Conservation (phyloP, 2,797 vertebrate genomes). For the Acrossocheilus wenchowensis region DNA sequence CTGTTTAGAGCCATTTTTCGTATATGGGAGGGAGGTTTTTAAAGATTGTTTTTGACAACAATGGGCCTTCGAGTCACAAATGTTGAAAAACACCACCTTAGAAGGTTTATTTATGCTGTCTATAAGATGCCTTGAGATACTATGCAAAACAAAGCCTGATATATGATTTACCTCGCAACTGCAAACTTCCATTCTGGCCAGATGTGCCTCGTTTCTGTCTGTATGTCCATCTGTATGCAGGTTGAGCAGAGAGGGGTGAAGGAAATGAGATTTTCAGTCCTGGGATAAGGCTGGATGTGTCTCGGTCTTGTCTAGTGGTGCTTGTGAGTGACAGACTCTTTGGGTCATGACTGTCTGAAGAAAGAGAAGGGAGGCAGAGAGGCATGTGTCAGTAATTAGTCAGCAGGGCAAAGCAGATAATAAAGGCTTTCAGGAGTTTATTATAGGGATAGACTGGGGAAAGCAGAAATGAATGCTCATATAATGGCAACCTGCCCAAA, state of each 20-base stretch:
- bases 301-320: neutral
- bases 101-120: neutral
- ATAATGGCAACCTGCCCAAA: neutral
- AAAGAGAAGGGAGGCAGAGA: neutral
- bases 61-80: neutral
- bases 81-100: neutral
- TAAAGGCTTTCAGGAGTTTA: neutral
- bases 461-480: neutral
- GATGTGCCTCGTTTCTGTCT: neutral
- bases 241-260: neutral
- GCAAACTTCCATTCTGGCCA: neutral
- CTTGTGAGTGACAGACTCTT: slow-evolving; percentile 7
- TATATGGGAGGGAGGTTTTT: neutral
- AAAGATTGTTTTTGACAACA: neutral
- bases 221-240: neutral
- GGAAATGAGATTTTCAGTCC: neutral
- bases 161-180: neutral
- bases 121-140: neutral
- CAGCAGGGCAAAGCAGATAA: neutral
- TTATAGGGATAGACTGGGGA: neutral
- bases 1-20: no score
- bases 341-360: slow-evolving; percentile 10
- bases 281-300: neutral
- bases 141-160: neutral
- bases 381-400: slow-evolving; percentile 21